These are phyloP conservation scores for Bradynema listronoti DNA, from an alignment of 1,140 invertebrate species.

Conservation along the genomic window DNA sequence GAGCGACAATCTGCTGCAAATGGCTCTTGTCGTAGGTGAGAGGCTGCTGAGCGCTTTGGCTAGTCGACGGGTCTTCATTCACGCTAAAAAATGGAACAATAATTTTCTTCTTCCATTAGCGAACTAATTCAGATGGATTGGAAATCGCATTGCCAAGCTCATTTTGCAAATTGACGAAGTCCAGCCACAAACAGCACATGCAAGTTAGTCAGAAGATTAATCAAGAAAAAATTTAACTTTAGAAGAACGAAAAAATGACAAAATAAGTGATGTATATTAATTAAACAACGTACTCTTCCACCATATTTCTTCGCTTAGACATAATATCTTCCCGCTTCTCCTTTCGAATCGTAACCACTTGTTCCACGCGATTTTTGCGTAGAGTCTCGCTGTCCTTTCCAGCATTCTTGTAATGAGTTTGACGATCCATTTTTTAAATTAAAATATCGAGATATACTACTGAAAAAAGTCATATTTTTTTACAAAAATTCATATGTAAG, in stretches of 20 bases:
- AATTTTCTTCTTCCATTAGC: background rate
- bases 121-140: background rate
- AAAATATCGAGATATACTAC: background rate
- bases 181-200: slow-evolving; percentile 7
- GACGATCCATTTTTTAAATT: slow-evolving; percentile 41
- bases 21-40: slow-evolving; percentile 21
- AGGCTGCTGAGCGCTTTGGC: background rate
- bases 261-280: no score
- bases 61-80: slow-evolving; percentile 32
- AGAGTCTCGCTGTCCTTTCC: slow-evolving; percentile 52
- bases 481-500: background rate
- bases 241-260: no score
- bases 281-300: slow-evolving; percentile 24
- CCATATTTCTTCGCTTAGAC: slow-evolving; percentile 85
- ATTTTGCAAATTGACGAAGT: background rate
- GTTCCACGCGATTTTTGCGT: slow-evolving; percentile 71
- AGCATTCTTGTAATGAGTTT: slow-evolving; percentile 53
- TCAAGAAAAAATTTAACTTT: no score
- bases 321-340: slow-evolving; percentile 92
- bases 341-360: slow-evolving; percentile 87
- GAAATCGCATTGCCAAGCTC: background rate
- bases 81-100: slow-evolving; percentile 5
- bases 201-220: slow-evolving; percentile 8
- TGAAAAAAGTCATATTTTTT: background rate
- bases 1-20: slow-evolving; percentile 41